phyloP scores from a whole-genome alignment of 2,113 vertebrate species.

The Sylvia atricapilla region DNA sequence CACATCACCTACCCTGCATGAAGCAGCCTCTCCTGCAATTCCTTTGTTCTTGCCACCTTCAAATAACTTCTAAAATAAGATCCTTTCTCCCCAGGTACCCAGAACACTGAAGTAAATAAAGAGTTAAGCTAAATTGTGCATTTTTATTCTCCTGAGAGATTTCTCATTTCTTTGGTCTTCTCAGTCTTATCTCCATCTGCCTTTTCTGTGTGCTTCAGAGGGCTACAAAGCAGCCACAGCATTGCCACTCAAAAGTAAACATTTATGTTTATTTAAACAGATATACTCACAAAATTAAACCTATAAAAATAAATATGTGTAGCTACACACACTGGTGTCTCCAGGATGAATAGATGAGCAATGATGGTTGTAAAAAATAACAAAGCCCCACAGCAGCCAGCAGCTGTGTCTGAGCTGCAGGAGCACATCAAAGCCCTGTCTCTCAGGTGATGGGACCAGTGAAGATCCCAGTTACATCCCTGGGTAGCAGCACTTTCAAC shows the following conservation, averaged over 20 bases:
- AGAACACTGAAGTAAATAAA: background rate
- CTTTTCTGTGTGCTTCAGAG: background rate
- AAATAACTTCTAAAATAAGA: background rate
- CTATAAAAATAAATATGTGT: background rate
- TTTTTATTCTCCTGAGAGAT: background rate
- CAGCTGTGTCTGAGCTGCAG: background rate
- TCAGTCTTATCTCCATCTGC: background rate
- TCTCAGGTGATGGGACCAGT: background rate
- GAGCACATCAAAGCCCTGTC: background rate
- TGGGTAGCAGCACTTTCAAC: background rate
- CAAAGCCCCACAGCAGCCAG: background rate
- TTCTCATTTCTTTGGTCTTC: background rate
- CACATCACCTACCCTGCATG: background rate
- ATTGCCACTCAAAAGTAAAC: background rate
- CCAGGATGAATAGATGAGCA: background rate
- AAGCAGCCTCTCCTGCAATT: background rate
- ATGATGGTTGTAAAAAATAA: background rate
- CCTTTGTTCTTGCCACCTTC: background rate
- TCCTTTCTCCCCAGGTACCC: background rate
- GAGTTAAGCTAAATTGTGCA: background rate
- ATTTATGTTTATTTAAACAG: background rate
- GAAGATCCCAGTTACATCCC: background rate
- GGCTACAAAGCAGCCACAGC: background rate
- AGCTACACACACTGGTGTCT: background rate
- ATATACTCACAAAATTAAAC: background rate